phyloP scores from a whole-genome alignment of 2,888 invertebrate species.

The Coremacera marginata region DNA sequence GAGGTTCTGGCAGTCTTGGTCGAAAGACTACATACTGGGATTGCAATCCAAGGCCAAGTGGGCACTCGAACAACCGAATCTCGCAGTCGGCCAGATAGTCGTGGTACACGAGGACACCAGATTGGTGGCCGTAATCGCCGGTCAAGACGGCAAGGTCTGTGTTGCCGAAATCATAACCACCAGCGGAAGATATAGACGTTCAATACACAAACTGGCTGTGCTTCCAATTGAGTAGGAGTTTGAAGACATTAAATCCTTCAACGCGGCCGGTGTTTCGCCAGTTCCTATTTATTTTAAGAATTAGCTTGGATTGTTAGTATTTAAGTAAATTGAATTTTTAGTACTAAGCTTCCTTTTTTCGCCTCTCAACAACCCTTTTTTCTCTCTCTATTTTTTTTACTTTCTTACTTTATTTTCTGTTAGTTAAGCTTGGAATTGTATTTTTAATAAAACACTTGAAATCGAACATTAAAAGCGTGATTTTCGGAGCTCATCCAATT shows the following conservation, averaged over 20 bases:
- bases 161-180: conserved; percentile 38
- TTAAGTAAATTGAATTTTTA: no score
- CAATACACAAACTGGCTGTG: conserved; percentile 38
- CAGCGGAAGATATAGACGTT: conserved; percentile 13
- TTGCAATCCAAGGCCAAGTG: conserved; percentile 36
- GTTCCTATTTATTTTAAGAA: no score
- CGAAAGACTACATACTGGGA: background rate
- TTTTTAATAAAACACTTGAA: no score
- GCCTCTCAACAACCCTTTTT: no score
- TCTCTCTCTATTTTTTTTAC: no score
- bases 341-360: no score
- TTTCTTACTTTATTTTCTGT: no score
- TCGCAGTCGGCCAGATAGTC: conserved; percentile 32
- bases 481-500: no score
- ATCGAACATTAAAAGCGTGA: no score
- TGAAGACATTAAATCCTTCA: conserved; percentile 12
- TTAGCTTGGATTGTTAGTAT: no score
- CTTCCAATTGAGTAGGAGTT: background rate
- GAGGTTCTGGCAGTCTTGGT: conserved; percentile 26
- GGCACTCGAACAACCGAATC: conserved; percentile 34
- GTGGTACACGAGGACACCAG: conserved; percentile 20
- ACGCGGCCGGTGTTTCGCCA: conserved; percentile 16
- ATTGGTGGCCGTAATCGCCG: conserved; percentile 27
- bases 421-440: no score
- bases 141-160: conserved; percentile 37